These are phyloP conservation scores for Lithophane leautieri DNA, from an alignment of 2,888 invertebrate species.

Conservation along the genomic window DNA sequence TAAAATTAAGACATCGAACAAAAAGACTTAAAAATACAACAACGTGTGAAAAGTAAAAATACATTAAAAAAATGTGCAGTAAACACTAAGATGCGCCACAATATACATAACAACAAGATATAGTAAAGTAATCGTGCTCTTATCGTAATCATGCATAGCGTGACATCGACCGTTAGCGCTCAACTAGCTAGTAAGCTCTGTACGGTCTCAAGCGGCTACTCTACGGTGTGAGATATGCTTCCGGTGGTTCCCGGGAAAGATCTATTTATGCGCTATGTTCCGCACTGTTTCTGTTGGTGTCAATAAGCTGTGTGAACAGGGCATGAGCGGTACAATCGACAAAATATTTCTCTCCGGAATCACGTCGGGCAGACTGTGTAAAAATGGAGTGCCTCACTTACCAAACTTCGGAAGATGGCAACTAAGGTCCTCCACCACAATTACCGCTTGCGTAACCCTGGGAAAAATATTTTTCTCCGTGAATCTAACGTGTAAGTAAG, in stretches of 20 bases:
- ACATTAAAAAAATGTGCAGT: conserved; percentile 82
- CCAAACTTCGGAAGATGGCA: conserved; percentile 90
- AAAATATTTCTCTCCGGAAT: conserved; percentile 91
- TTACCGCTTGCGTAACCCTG: conserved; percentile 91
- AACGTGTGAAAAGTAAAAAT: conserved; percentile 66
- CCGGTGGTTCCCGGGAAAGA: conserved; percentile 90
- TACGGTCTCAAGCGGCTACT: conserved; percentile 86
- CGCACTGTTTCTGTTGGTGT: conserved; percentile 86
- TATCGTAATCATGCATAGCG: conserved; percentile 89
- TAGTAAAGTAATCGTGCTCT: conserved; percentile 85
- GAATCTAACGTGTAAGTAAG: conserved; percentile 90
- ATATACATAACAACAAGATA: conserved; percentile 78
- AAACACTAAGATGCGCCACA: conserved; percentile 83
- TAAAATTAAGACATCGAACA: conserved; percentile 61
- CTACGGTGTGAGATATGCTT: conserved; percentile 87
- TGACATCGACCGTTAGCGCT: conserved; percentile 86
- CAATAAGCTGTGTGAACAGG: conserved; percentile 84
- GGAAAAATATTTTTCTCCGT: conserved; percentile 91
- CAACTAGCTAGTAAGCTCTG: conserved; percentile 82
- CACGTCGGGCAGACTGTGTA: conserved; percentile 90
- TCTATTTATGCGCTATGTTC: conserved; percentile 90
- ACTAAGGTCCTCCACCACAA: conserved; percentile 91
- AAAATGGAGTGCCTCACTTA: conserved; percentile 90
- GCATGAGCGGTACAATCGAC: conserved; percentile 89
- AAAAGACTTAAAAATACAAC: conserved; percentile 55